Evolutionary conservation across 2,797 vertebrate genomes (phyloP), one percentile per base, ranked within the genome.

Genomic region (Heliangelus exortis): DNA sequence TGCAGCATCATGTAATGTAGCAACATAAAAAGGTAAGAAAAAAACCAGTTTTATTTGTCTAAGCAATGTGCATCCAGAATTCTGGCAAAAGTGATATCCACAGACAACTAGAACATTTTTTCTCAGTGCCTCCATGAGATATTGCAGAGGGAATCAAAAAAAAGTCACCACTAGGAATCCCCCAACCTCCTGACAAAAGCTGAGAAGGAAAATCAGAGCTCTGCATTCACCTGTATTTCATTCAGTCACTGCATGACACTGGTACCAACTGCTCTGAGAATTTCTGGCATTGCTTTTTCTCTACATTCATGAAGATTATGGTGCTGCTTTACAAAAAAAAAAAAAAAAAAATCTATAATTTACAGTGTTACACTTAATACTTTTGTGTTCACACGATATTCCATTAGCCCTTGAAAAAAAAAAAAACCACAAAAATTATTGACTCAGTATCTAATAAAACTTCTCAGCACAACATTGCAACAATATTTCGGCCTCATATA

Each of bases 11-110:
- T 31, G 2, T 16, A 92, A 58, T 31, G 2, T 16, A 92, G 8
- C 21, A 51, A 6, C 29, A 6, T 57, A 57, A 68, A 81, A 85
- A 87, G 0, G 7, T 19, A 48, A 63, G 26, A 26, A n/a, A 26
- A n/a, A 21, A 28, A 16, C 0, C 7, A n/a, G 1, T 41, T 76
- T 61, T 67, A 18, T 51, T 57, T 71, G 45, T 7, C 2, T 51
- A 57, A 69, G 29, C 6, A 66, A 2, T 12, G 7, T 14, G 61
- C 3, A 21, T 45, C 23, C 6, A 29, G 23, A 48, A 47, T 45
- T 76, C 4, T 48, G 43, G 1, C 6, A 26, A 23, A 66, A 26
- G 6, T 19, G 1, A 15, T 31, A 34, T 6, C 11, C 6, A 8
- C 10, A 47, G 31, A 51, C 4, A 55, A 29, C 12, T 3, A 6